Evolutionary conservation across 2,113 vertebrate species (phyloP), one percentile per base, ranked within the genome.

Genomic region (Menura novaehollandiae): DNA sequence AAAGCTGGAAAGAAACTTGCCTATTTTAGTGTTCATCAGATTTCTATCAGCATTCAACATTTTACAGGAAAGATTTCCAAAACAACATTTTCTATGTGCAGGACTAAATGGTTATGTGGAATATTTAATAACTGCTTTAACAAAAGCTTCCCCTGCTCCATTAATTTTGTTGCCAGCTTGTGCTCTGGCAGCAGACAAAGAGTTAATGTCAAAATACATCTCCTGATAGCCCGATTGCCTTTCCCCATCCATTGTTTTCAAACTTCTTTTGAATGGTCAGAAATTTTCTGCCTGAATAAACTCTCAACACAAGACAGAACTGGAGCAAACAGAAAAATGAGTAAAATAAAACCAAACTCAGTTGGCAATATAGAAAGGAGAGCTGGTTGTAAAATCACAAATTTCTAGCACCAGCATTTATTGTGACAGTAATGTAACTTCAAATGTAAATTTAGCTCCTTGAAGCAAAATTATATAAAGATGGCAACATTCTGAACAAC

Each of bases 261-360:
- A 95, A 95, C 69, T 96, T 95, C 69, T 92, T 94, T 94, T 94
- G 66, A 95, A 89, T 75, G 53, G 81, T 46, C 69, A 37, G 66
- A 85, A 85, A 94, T 97, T 96, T 97, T 95, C 95, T 92, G 95
- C 95, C 81, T 94, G 80, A 91, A 79, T 92, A 94, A 92, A 75
- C 77, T 41, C 77, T 32, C 81, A 87, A 56, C 52, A 96, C 62
- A 94, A 95, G 68, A 93, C 30, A 85, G 62, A 90, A 59, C 43
- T 26, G 60, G 52, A 92, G 68, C 72, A 96, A 91, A 89, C 30
- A 66, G 53, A 58, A 86, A 85, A 84, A 58, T 1, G 1, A 86
- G 20, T 51, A 27, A 78, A 77, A 77, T 32, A 55, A 86, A 91
- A 67, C 3, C 44, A n/a, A 92, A 86, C 43, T 35, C 53, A 53